Evolutionary conservation across 2,888 invertebrate species (phyloP), one percentile per base, ranked within the genome.

Genomic region (Lordiphosa andalusiaca): DNA sequence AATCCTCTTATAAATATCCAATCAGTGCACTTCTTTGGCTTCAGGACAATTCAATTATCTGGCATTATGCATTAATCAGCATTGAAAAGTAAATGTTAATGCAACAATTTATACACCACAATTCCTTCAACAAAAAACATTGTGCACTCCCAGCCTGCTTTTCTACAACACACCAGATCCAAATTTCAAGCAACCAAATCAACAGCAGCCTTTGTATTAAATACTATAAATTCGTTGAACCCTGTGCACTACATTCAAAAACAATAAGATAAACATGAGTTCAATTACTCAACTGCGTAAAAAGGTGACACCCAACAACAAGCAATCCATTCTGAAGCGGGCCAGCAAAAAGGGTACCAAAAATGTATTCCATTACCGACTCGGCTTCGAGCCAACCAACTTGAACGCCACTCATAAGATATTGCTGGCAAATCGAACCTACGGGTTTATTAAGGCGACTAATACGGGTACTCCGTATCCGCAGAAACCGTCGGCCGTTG

Each of bases 41-140:
- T 41, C 23, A 7, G 25, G 52, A 42, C 40, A 49, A 56, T 59
- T 63, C 47, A 57, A 72, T 70, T 68, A 57, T 63, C 53, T 49
- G 23, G 37, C 30, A 49, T 53, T 56, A 41, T 10, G 6, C 51
- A 50, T 53, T 21, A 51, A 53, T 56, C 36, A 58, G 38, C 38
- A 49, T 51, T 57, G 36, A 71, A 41, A 25, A 7, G 25, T 7
- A 25, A 25, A 19, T 19, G 1, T 19, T 19, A 19, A 19, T 19
- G 19, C 19, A 19, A 19, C 2, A 19, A 19, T 19, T 19, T 2
- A 19, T 19, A 4, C 3, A 19, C 19, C 19, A 16, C 16, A 16
- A 16, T 16, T 16, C 16, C 1, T 1, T 2, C 16, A 16, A 16
- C n/a, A 16, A 16, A 16, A 16, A 16, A 2, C 16, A n/a, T 25